Percentiles rank a stretch among this genome's conserved stretches.
Evolutionary conservation across 2,888 invertebrate genomes (phyloP).

Genomic region (Ligdia adustata): DNA sequence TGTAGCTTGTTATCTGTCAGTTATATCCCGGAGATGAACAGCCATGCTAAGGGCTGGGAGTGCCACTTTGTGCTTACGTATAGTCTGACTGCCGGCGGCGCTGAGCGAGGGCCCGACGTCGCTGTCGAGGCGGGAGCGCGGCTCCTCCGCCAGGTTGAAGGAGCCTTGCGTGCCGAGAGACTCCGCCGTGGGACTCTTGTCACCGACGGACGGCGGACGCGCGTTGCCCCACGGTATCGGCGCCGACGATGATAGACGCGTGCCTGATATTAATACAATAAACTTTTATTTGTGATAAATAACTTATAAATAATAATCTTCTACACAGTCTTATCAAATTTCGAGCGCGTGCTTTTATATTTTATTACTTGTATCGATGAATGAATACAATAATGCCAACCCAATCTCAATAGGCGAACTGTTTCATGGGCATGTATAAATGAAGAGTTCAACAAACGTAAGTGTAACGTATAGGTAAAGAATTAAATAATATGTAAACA

Average conservation of each 20-base stretch:
- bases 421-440: too few species aligned
- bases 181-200: slow-evolving; percentile 59
- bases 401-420: too few species aligned
- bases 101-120: slow-evolving; percentile 78
- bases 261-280: slow-evolving; percentile 49
- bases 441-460: too few species aligned
- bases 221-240: slow-evolving; percentile 59
- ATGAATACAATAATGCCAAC: too few species aligned
- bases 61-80: slow-evolving; percentile 48
- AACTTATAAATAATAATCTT: background rate
- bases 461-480: too few species aligned
- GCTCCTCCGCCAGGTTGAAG: slow-evolving; percentile 42
- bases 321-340: background rate
- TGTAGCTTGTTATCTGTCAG: too few species aligned
- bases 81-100: slow-evolving; percentile 76
- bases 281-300: too few species aligned
- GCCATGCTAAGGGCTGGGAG: background rate
- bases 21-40: too few species aligned
- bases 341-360: too few species aligned
- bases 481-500: too few species aligned
- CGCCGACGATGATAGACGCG: slow-evolving; percentile 69
- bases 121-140: slow-evolving; percentile 71
- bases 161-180: slow-evolving; percentile 62
- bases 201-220: slow-evolving; percentile 38
- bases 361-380: too few species aligned